Evolutionary conservation across 2,888 invertebrate genomes (phyloP).

Genomic region (Trissolcus brochymenae): DNA sequence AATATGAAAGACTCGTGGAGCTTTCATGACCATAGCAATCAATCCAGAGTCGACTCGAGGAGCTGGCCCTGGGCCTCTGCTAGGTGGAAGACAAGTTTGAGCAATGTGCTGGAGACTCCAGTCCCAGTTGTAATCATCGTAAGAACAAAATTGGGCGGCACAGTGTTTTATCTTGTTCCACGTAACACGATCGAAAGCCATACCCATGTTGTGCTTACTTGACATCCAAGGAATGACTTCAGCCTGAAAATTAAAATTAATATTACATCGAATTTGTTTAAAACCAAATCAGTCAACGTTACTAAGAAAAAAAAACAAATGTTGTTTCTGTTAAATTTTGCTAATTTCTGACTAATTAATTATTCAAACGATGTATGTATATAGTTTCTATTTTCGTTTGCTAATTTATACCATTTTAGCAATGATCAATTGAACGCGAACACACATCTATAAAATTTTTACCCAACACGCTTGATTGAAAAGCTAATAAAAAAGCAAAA

Average conservation of each 20-base stretch:
- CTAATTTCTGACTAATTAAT: background rate
- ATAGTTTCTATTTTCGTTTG: background rate
- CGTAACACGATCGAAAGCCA: conserved; percentile 92
- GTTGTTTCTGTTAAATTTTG: background rate
- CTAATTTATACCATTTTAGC: background rate
- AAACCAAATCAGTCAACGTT: background rate
- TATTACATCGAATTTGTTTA: background rate
- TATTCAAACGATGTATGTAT: background rate
- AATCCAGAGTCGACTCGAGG: conserved; percentile 77
- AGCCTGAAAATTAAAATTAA: conserved; percentile 79
- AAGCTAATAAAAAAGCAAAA: background rate
- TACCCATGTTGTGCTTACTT: conserved; percentile 99
- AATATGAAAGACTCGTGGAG: conserved; percentile 97
- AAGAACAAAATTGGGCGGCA: conserved; percentile 92
- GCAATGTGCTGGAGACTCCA: conserved; percentile 96
- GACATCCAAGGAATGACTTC: conserved; percentile 96
- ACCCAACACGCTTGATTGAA: background rate
- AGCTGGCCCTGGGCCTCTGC: conserved; percentile 78
- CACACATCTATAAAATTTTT: conserved; percentile 1
- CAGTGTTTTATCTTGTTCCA: conserved; percentile 91
- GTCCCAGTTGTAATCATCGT: conserved; percentile 99
- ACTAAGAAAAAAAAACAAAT: too few species aligned
- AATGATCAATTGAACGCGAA: background rate
- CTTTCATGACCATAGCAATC: conserved; percentile 92
- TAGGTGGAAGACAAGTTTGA: conserved; percentile 84